Percentiles rank a stretch among this genome's conserved stretches.
Conservation (phyloP, 2,888 invertebrate genomes). For the Hanleya hanleyi region DNA sequence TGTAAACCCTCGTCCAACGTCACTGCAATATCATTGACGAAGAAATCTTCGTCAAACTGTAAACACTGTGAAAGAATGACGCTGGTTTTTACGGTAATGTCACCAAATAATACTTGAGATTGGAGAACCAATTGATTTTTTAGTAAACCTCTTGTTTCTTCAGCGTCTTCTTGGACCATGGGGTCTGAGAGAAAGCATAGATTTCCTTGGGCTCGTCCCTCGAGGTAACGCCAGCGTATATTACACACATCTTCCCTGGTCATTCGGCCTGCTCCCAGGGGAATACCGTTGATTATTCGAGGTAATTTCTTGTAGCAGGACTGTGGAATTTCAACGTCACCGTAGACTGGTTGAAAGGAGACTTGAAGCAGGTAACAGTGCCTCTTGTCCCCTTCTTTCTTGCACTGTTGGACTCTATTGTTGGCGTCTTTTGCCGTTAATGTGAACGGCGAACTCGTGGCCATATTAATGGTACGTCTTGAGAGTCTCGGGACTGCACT, state of each 20-base stretch:
- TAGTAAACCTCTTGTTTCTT: conserved; percentile 53
- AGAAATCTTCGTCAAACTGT: conserved; percentile 60
- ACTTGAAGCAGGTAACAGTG: conserved; percentile 61
- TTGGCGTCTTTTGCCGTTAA: conserved; percentile 56
- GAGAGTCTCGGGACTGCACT: no score
- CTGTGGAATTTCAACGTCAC: conserved; percentile 52
- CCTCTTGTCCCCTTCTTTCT: conserved; percentile 46
- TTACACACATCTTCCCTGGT: conserved; percentile 52
- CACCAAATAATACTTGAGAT: conserved; percentile 63
- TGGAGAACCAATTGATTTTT: conserved; percentile 58
- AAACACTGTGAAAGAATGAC: conserved; percentile 62
- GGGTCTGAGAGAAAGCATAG: conserved; percentile 65
- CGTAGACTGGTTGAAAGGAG: conserved; percentile 58
- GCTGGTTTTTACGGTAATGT: conserved; percentile 63
- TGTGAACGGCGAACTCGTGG: conserved; percentile 56
- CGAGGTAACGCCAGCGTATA: conserved; percentile 64
- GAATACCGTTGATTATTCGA: conserved; percentile 65
- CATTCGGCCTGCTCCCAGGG: conserved; percentile 64
- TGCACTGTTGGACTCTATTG: conserved; percentile 45
- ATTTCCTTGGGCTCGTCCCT: conserved; percentile 52
- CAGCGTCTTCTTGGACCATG: conserved; percentile 60
- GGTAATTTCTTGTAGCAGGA: conserved; percentile 62
- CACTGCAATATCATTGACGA: conserved; percentile 67
- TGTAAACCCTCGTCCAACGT: conserved; percentile 60
- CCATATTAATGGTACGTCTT: conserved; percentile 39